Evolutionary conservation across 2,113 vertebrate species (phyloP).

Genomic region (Phainopepla nitens): DNA sequence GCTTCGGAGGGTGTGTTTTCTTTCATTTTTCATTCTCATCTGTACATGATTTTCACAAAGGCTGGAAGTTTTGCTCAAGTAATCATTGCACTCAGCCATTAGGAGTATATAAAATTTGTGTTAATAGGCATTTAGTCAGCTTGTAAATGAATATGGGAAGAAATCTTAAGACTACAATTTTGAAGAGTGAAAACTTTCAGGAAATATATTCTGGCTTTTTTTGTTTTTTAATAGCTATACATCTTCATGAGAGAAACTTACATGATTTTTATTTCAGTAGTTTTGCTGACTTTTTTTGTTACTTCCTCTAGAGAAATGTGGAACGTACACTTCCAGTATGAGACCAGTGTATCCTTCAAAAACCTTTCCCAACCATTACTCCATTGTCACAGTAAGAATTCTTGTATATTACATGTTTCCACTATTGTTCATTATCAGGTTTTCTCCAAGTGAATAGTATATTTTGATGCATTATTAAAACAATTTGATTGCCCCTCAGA

Average conservation of each 20-base stretch:
- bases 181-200: background rate
- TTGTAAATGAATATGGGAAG: background rate
- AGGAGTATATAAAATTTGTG: background rate
- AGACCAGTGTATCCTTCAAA: slow-evolving; percentile 94
- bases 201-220: background rate
- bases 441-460: background rate
- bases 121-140: background rate
- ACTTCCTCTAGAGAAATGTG: slow-evolving; percentile 76
- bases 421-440: background rate
- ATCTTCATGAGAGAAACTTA: background rate
- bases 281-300: background rate
- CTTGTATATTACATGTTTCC: background rate
- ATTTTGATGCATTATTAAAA: background rate
- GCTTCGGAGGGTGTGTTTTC: background rate
- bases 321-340: slow-evolving; percentile 81
- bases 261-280: background rate
- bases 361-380: slow-evolving; percentile 98
- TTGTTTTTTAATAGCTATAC: background rate
- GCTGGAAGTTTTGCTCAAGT: background rate
- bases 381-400: slow-evolving; percentile 88
- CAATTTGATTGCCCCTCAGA: background rate
- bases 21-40: background rate
- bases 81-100: background rate
- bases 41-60: background rate
- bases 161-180: background rate